A percentile compares a stretch with the other conserved stretches of the same genome.
These are phyloP conservation scores for Hassar affinis DNA, from an alignment of 2,113 vertebrate genomes.

Conservation along the genomic window DNA sequence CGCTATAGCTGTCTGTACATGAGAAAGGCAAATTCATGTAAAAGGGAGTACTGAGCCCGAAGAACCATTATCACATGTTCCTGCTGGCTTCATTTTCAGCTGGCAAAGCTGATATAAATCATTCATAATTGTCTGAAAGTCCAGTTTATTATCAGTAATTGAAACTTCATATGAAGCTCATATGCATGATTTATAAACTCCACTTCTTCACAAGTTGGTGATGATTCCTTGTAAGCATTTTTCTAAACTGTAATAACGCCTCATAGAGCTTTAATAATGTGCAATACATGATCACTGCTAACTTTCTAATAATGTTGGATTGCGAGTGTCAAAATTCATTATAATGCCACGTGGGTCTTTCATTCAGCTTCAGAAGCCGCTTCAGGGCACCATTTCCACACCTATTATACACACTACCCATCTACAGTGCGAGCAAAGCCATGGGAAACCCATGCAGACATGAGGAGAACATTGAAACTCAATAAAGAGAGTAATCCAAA, in stretches of 20 bases:
- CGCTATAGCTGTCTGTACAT: background rate
- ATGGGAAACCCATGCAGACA: background rate
- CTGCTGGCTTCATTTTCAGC: background rate
- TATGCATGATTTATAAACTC: background rate
- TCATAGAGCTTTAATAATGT: background rate
- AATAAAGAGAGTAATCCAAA: no score
- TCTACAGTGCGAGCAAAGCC: background rate
- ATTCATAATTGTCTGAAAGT: background rate
- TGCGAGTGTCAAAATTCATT: background rate
- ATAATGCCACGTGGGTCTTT: background rate
- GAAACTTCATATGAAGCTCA: background rate
- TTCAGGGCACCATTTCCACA: no score
- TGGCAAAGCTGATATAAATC: background rate
- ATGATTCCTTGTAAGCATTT: background rate
- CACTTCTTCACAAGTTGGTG: background rate
- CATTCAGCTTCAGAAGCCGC: background rate
- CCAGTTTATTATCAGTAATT: background rate
- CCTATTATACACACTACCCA: background rate
- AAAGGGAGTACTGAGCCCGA: constrained; percentile 31
- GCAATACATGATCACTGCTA: background rate
- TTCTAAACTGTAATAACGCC: background rate
- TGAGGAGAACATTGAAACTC: background rate
- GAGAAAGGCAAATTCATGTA: constrained; percentile 43
- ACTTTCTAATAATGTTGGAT: background rate
- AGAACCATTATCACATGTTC: constrained; percentile 1